Conservation (phyloP, 1,140 invertebrate species). For the Ylistrum balloti region DNA sequence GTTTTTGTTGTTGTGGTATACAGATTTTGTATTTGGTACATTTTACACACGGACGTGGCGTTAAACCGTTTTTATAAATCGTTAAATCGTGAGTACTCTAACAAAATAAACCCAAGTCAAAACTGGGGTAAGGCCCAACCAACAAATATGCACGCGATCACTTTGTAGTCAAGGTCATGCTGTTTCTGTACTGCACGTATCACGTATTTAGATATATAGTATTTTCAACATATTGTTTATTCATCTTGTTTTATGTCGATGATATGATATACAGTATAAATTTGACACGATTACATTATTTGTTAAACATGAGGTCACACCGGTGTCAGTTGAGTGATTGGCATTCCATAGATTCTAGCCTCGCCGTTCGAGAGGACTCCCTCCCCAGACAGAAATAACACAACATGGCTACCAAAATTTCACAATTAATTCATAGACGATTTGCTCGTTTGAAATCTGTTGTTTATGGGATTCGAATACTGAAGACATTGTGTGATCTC, state of each 20-base stretch:
- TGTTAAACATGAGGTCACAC: slow-evolving; percentile 23
- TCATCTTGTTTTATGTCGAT: background rate
- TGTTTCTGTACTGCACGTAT: slow-evolving; percentile 3
- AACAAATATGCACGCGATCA: slow-evolving; percentile 38
- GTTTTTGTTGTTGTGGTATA: background rate
- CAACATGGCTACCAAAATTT: slow-evolving; percentile 9
- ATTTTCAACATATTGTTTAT: background rate
- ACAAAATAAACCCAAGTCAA: slow-evolving; percentile 39
- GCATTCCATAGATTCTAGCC: slow-evolving; percentile 12
- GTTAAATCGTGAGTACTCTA: slow-evolving; percentile 22
- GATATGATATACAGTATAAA: background rate
- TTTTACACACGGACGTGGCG: background rate
- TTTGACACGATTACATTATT: background rate
- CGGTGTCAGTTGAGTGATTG: slow-evolving; percentile 30
- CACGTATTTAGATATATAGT: background rate
- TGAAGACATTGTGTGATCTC: background rate
- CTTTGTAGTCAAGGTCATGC: slow-evolving; percentile 9
- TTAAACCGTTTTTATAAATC: background rate
- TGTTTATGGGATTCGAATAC: background rate
- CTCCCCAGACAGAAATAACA: slow-evolving; percentile 30
- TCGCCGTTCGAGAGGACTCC: background rate
- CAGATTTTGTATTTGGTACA: background rate
- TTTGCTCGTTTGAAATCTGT: background rate
- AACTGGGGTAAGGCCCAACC: slow-evolving; percentile 31
- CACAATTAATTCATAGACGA: background rate